Base-by-base conservation (phyloP, 2,113 vertebrate genomes). In the Rhabdomys dilectus region DNA sequence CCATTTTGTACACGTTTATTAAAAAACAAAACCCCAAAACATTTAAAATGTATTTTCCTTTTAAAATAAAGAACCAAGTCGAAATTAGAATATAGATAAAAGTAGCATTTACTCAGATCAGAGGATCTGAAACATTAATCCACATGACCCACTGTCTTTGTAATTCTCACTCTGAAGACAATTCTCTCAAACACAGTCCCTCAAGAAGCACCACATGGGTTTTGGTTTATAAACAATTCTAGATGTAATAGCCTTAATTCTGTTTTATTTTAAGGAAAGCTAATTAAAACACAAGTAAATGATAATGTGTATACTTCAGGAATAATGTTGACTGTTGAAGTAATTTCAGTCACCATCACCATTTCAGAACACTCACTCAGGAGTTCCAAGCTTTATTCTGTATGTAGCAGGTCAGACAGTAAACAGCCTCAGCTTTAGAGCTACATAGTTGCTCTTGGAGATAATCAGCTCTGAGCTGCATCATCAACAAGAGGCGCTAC, bases 221-320 rank as follows among this genome's bases (percentile, higher is more conserved):
- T 68, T 22, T 42, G n/a, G 51, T 17, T 36, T 86, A 73, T 2
- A 73, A 42, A n/a, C 53, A 73, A 58, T 56, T 89, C 36, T 45
- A 42, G n/a, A 62, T 42, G n/a, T 11, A 73, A 78, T 4, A 51
- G 48, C 60, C 89, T 21, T 51, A 72, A 86, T 85, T 92, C 29
- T 88, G 91, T 45, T 84, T 60, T 60, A 42, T 93, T 72, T 15
- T 84, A 80, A 77, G 58, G 48, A 88, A 85, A 39, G 81, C 68
- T 26, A 53, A 34, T 88, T 39, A 84, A 62, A 64, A 91, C n/a
- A 1, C 48, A 7, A 87, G 9, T 56, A 80, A 93, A 66, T 45
- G 34, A 90, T 82, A 45, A 76, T 72, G 24, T 81, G 45, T 60
- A 45, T 31, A 39, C 75, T 91, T 88, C 10, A 82, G 80, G 88